Evolutionary conservation across 2,888 invertebrate species (phyloP).

Genomic region (Epirrita christyi): DNA sequence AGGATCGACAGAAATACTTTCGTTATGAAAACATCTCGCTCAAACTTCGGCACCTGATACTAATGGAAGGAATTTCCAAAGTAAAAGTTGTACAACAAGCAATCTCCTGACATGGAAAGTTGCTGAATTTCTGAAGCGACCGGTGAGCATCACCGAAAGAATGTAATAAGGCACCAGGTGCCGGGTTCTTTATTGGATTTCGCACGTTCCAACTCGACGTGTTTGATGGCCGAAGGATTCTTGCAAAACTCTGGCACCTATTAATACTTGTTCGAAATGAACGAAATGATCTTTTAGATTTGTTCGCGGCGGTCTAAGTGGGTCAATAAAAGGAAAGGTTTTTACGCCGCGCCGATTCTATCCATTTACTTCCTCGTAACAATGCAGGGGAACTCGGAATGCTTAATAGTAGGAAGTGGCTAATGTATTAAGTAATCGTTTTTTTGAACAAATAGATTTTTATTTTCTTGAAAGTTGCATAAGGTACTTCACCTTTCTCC

Average conservation of each 20-base stretch:
- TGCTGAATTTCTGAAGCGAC: conserved; percentile 69
- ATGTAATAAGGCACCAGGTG: conserved; percentile 84
- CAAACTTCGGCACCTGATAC: conserved; percentile 68
- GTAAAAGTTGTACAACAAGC: conserved; percentile 79
- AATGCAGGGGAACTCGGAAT: conserved; percentile 29
- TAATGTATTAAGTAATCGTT: conserved; percentile 24
- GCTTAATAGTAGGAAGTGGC: conserved; percentile 26
- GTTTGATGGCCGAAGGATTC: conserved; percentile 81
- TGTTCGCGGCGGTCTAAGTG: conserved; percentile 37
- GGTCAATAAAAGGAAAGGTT: conserved; percentile 38
- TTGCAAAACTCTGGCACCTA: conserved; percentile 76
- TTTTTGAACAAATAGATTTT: conserved; percentile 23
- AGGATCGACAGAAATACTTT: conserved; percentile 46
- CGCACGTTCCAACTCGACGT: conserved; percentile 79
- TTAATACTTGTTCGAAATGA: conserved; percentile 61
- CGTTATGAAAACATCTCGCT: conserved; percentile 66
- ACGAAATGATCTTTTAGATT: conserved; percentile 56
- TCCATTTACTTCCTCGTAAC: conserved; percentile 35
- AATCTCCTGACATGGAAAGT: conserved; percentile 77
- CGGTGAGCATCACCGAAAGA: conserved; percentile 76
- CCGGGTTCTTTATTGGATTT: conserved; percentile 83
- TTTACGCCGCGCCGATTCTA: conserved; percentile 30
- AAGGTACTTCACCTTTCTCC: conserved; percentile 15
- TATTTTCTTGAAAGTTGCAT: conserved; percentile 8
- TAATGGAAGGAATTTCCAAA: conserved; percentile 78